Conservation (phyloP, 1,140 invertebrate species). For the Pseudomyrmex cubaensis region DNA sequence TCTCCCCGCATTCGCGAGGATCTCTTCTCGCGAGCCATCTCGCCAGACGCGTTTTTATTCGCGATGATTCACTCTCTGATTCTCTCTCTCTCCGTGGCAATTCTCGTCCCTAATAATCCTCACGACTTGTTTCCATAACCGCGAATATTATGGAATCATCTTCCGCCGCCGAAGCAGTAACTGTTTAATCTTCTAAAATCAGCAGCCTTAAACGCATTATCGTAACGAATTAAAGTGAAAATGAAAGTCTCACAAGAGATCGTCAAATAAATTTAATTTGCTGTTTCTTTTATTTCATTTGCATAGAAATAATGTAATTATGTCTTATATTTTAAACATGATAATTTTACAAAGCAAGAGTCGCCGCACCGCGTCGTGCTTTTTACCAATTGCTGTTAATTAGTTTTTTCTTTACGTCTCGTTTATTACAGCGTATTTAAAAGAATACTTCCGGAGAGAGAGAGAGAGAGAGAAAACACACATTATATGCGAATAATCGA, state of each 20-base stretch:
- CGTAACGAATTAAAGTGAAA: constrained; percentile 13
- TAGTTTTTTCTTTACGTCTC: background rate
- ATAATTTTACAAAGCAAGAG: background rate
- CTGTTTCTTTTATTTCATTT: too few species aligned
- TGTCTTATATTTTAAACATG: constrained; percentile 3
- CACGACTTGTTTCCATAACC: constrained; percentile 1
- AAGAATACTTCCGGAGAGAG: too few species aligned
- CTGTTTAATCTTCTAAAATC: constrained; percentile 26
- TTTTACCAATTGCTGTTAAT: background rate
- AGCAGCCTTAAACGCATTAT: constrained; percentile 14
- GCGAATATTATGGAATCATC: background rate
- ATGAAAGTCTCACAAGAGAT: background rate
- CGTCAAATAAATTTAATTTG: background rate
- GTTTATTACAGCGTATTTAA: background rate
- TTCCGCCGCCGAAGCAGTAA: background rate
- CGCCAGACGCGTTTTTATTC: constrained; percentile 33
- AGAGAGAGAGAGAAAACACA: too few species aligned
- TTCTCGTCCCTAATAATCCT: constrained; percentile 36
- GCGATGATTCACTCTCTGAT: constrained; percentile 40
- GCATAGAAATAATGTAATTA: background rate
- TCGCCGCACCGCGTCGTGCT: background rate
- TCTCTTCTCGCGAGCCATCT: constrained; percentile 57
- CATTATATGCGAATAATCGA: constrained; percentile 30
- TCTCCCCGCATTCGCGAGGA: constrained; percentile 14
- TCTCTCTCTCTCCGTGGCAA: background rate